These are phyloP conservation scores for Tyria jacobaeae DNA, from an alignment of 2,888 invertebrate species.

Conservation along the genomic window DNA sequence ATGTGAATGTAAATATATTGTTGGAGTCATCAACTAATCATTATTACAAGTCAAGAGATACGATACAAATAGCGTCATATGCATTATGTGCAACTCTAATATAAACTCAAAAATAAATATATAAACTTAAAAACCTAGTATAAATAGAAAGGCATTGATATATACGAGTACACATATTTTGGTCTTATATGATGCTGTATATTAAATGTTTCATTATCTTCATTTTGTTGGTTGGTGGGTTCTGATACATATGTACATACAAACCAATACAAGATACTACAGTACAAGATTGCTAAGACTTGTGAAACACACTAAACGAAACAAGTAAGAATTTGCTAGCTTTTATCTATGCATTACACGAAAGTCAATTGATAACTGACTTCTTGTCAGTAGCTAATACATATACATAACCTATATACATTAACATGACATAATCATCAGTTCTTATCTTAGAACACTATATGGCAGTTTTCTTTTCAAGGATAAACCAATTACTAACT, in stretches of 20 bases:
- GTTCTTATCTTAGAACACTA: slow-evolving; percentile 9
- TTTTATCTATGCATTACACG: neutral
- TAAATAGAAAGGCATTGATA: no score
- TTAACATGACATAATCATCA: neutral
- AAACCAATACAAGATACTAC: no score
- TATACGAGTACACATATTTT: no score
- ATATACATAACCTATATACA: neutral
- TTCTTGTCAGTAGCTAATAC: neutral
- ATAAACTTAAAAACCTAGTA: no score
- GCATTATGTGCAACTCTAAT: neutral
- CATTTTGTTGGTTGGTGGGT: no score
- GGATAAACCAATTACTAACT: neutral
- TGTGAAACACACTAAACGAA: neutral
- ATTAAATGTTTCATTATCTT: no score
- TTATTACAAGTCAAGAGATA: neutral
- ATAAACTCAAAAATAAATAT: no score
- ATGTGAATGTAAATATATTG: neutral
- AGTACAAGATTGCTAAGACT: neutral
- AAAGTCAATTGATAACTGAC: neutral
- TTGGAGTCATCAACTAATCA: neutral
- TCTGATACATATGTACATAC: no score
- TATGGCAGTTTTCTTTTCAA: slow-evolving; percentile 1
- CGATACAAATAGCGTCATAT: neutral
- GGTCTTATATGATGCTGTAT: no score
- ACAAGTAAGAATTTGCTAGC: neutral